Evolutionary conservation across 1,140 invertebrate genomes (phyloP).

Genomic region (Hetaerina americana): DNA sequence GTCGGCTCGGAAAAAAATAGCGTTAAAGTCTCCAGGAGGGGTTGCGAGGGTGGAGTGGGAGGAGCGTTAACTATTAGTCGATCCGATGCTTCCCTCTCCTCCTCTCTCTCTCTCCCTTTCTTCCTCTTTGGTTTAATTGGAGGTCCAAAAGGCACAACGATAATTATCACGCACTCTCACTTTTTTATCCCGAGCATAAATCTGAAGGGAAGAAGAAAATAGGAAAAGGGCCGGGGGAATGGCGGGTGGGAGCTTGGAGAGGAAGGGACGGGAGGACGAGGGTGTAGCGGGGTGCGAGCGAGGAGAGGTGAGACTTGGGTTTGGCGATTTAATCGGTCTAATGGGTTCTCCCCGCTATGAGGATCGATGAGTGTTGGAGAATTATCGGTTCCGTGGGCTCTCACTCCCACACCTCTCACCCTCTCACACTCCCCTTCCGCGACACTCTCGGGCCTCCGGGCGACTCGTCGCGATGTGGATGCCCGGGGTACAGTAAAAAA

Average conservation of each 20-base stretch:
- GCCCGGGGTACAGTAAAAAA: background rate
- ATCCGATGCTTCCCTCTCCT: background rate
- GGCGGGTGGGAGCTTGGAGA: background rate
- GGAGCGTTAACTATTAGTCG: background rate
- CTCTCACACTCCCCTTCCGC: too few relatives aligned
- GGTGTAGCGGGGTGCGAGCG: background rate
- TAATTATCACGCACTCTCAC: background rate
- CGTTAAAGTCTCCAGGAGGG: background rate
- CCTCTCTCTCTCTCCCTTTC: background rate
- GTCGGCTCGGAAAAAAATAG: background rate
- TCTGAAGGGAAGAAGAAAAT: background rate
- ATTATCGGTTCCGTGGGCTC: background rate
- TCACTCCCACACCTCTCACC: too few relatives aligned
- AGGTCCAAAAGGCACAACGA: background rate
- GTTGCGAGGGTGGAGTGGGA: too few relatives aligned
- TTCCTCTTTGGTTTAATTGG: background rate
- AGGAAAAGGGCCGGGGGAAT: background rate
- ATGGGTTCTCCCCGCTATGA: background rate
- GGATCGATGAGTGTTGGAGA: background rate
- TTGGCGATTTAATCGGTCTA: background rate
- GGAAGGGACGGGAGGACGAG: too few relatives aligned
- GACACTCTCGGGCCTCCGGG: background rate
- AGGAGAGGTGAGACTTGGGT: too few relatives aligned
- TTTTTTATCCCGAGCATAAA: background rate
- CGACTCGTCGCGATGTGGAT: background rate